Percentiles rank a stretch among this genome's conserved stretches.
These are phyloP conservation scores for Dynastes tityus DNA, from an alignment of 2,888 invertebrate genomes.

Conservation along the genomic window DNA sequence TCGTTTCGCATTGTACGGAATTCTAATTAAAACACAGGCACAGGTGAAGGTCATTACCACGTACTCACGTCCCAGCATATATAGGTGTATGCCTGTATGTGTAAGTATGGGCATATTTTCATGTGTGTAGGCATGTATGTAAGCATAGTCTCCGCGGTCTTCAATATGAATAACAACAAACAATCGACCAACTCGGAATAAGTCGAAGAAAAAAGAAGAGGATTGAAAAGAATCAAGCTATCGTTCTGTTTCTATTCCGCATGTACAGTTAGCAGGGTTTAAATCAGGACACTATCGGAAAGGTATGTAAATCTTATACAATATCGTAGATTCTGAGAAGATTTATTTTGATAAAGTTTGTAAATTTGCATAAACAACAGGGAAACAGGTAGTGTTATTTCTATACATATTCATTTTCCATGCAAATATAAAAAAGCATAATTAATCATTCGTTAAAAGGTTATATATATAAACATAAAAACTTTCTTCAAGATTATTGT, in stretches of 20 bases:
- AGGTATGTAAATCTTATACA: too few species aligned
- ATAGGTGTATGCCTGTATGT: not conserved
- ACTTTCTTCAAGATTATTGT: too few species aligned
- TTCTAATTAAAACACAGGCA: constrained; percentile 34
- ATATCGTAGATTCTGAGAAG: too few species aligned
- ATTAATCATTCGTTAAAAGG: too few species aligned
- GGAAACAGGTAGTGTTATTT: too few species aligned
- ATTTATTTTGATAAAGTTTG: too few species aligned
- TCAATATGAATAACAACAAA: constrained; percentile 27
- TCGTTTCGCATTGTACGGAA: constrained; percentile 19
- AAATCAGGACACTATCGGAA: too few species aligned
- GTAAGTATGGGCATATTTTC: constrained; percentile 19
- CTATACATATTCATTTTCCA: too few species aligned
- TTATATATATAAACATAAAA: too few species aligned
- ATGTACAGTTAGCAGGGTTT: not conserved
- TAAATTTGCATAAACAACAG: too few species aligned
- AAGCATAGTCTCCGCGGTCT: constrained; percentile 2
- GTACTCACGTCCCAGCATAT: constrained; percentile 23
- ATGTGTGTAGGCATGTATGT: constrained; percentile 23
- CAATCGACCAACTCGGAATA: constrained; percentile 2
- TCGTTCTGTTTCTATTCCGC: constrained; percentile 6
- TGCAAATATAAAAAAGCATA: too few species aligned
- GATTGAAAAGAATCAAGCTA: constrained; percentile 24
- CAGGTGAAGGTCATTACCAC: constrained; percentile 30
- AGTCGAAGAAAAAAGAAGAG: not conserved